phyloP scores from a whole-genome alignment of 2,113 vertebrate species.

The Numida meleagris region DNA sequence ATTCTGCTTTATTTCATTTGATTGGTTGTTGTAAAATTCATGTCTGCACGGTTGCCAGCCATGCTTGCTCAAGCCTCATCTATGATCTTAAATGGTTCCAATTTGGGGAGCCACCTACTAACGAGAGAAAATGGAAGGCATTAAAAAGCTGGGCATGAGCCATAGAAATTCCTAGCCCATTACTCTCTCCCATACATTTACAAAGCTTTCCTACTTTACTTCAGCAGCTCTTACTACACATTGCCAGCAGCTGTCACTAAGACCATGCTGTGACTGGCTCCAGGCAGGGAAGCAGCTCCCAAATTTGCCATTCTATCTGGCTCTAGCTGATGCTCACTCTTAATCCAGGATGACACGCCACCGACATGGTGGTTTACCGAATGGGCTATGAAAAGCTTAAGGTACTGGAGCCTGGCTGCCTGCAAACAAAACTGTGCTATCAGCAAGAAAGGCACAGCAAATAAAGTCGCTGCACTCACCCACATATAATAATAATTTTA shows the following conservation, averaged over 20 bases:
- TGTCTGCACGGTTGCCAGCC: not conserved
- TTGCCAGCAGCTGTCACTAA: conserved; percentile 25
- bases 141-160: conserved; percentile 1
- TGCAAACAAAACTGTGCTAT: not conserved
- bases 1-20: conserved; percentile 45
- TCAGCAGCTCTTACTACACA: not conserved
- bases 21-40: conserved; percentile 25
- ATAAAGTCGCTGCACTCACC: not conserved
- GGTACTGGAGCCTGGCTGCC: not conserved
- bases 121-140: not conserved
- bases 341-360: not conserved
- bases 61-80: conserved; percentile 20
- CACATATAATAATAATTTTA: not conserved
- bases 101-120: conserved; percentile 37
- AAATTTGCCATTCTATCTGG: not conserved
- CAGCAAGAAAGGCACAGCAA: not conserved
- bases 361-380: not conserved
- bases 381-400: not conserved
- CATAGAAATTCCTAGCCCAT: not conserved
- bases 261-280: not conserved
- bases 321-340: not conserved
- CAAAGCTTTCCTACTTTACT: not conserved
- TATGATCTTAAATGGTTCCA: conserved; percentile 25
- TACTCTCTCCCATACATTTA: not conserved
- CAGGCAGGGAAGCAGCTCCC: not conserved